phyloP scores from a whole-genome alignment of 53 echinoderm and acorn worm genomes.

The Luidia sarsii region DNA sequence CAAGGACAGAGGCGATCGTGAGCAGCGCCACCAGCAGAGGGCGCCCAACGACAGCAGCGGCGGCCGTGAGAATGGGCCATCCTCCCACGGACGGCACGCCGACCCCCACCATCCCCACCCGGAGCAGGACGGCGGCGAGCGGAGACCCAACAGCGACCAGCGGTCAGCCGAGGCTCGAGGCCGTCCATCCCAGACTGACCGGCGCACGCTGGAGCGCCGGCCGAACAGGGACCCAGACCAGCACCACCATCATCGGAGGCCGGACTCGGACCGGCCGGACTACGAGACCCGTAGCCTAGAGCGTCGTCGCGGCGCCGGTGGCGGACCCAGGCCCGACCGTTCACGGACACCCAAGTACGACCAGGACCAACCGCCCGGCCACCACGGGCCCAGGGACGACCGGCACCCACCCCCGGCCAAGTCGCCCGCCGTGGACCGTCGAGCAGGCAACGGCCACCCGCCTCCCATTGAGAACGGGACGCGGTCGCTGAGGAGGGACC shows the following conservation, averaged over 20 bases:
- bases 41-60: no score
- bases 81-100: not conserved
- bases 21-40: not conserved
- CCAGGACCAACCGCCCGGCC: conserved; percentile 1
- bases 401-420: conserved; percentile 24
- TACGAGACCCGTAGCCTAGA: conserved; percentile 30
- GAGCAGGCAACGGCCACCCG: no score
- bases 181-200: conserved; percentile 40
- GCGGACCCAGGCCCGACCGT: no score
- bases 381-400: conserved; percentile 43
- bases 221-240: conserved; percentile 36
- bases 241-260: not conserved
- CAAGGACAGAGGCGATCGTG: conserved; percentile 8
- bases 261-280: conserved; percentile 20
- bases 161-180: conserved; percentile 46
- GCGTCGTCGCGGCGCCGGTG: conserved; percentile 28
- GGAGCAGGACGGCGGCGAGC: conserved; percentile 11
- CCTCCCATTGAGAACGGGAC: conserved; percentile 34
- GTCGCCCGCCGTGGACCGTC: conserved; percentile 29
- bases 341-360: conserved; percentile 33
- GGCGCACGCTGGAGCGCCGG: conserved; percentile 35
- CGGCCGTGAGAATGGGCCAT: conserved; percentile 3
- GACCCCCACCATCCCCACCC: conserved; percentile 16
- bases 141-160: conserved; percentile 34
- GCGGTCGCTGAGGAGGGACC: conserved; percentile 46